Evolutionary conservation across 1,140 invertebrate species (phyloP), one percentile per base, ranked within the genome.

Genomic region (Branchinecta lindahli): DNA sequence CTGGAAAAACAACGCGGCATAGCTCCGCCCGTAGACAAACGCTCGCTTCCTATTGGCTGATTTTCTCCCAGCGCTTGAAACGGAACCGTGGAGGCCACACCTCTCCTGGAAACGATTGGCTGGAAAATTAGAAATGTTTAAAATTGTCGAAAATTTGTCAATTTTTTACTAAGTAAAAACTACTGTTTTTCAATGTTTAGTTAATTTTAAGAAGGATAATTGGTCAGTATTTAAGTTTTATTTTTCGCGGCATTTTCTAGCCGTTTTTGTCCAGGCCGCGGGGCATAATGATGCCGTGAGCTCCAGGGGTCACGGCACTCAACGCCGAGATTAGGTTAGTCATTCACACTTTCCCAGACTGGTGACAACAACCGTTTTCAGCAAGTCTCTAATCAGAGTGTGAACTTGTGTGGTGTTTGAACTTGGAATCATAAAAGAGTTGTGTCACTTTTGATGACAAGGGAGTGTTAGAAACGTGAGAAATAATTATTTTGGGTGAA

Each of bases 361-460:
- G 18, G 52, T 61, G 52, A 61, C 52, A 61, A 61, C 52, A 61
- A 15, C 18, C 18, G 18, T 15, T 61, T 61, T 61, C 52, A 61
- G 18, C 52, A 61, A 61, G 52, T 61, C 33, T 61, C 52, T 61
- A 61, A 61, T 61, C 52, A 15, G 18, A 61, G 52, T 61, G 52
- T 20, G 52, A 61, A 61, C 12, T 20, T 3, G 12, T 12, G 52
- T 20, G 18, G 12, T 12, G 52, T 61, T 61, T 12, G 18, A 61
- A 12, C 52, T 61, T 61, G 52, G 18, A 61, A 61, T 61, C 52
- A 61, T 61, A 61, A 61, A 61, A 61, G 52, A 61, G 52, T 61
- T 61, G 12, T 12, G 18, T 61, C 12, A 15, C 52, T 61, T 61
- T 61, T 61, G 52, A 61, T 61, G 52, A 61, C 52, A 61, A 6